Evolutionary conservation across 2,113 vertebrate species (phyloP).

Genomic region (Uria lomvia): DNA sequence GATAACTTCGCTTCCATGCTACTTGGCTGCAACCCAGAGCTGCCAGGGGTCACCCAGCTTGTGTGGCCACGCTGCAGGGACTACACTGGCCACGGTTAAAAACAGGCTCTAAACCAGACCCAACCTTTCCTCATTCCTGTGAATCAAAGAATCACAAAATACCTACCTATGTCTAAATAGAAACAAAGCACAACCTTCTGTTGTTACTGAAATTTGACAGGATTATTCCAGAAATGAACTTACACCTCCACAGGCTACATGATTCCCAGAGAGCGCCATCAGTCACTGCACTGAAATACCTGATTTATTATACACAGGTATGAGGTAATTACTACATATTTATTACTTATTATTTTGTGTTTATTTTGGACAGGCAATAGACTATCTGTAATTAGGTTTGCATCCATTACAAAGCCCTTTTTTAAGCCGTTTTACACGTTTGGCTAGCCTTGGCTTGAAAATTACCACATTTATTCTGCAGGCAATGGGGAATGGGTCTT

Average conservation of each 20-base stretch:
- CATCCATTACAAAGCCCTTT: neutral
- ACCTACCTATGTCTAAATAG: neutral
- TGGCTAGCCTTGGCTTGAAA: neutral
- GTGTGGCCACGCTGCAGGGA: neutral
- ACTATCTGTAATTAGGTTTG: neutral
- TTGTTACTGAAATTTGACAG: neutral
- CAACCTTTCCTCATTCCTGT: neutral
- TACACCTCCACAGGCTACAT: neutral
- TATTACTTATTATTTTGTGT: conserved; percentile 11
- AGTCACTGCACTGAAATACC: neutral
- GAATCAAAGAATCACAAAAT: neutral
- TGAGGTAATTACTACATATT: neutral
- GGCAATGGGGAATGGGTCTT: neutral
- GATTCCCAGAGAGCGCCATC: neutral
- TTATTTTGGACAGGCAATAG: conserved; percentile 26
- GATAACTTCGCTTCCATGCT: neutral
- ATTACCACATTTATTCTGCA: neutral
- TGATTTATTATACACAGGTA: neutral
- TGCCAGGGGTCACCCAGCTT: neutral
- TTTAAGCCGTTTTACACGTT: neutral
- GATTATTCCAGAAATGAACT: neutral
- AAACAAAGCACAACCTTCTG: neutral
- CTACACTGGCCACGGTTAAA: neutral
- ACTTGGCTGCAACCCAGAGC: neutral
- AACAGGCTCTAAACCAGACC: neutral